A percentile compares a stretch with the other conserved stretches of the same genome.
Conservation (phyloP, 2,113 vertebrate species). For the zebrafish (Danio rerio) region DNA sequence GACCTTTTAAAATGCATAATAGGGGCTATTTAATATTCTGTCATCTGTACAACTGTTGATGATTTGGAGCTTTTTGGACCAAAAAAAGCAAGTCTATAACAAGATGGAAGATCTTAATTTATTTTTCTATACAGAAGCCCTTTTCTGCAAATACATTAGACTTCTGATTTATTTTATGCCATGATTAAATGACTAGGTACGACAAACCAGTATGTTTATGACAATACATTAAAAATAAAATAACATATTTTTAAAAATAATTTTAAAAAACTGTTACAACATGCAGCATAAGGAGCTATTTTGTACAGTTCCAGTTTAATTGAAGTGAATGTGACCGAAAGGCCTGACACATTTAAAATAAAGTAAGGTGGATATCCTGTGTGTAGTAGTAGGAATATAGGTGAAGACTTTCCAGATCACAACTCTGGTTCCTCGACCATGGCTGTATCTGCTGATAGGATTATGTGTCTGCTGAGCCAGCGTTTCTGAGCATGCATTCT, state of each 20-base stretch:
- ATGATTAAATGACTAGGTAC: too few species aligned
- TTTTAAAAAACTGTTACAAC: too few species aligned
- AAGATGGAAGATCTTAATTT: slow-evolving; percentile 37
- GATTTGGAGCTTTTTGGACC: slow-evolving; percentile 45
- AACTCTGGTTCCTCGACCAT: not conserved
- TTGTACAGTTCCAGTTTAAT: too few species aligned
- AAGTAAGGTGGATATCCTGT: slow-evolving; percentile 1
- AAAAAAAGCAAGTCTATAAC: slow-evolving; percentile 22
- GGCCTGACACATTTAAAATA: slow-evolving; percentile 17
- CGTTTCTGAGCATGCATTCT: slow-evolving; percentile 34
- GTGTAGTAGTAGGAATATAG: slow-evolving; percentile 65
- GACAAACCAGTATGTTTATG: too few species aligned
- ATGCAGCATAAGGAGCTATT: too few species aligned
- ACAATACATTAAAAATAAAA: too few species aligned
- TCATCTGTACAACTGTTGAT: slow-evolving; percentile 43
- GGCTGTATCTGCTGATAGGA: slow-evolving; percentile 33
- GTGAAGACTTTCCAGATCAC: slow-evolving; percentile 14
- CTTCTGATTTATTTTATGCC: too few species aligned
- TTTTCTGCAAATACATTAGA: too few species aligned
- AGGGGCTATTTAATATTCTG: not conserved
- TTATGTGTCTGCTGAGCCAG: slow-evolving; percentile 39
- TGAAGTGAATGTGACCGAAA: slow-evolving; percentile 16
- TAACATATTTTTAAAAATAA: too few species aligned
- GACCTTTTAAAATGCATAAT: too few species aligned
- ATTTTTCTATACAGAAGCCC: too few species aligned